Evolutionary conservation across 2,888 invertebrate species (phyloP).

Genomic region (Tillus elongatus): DNA sequence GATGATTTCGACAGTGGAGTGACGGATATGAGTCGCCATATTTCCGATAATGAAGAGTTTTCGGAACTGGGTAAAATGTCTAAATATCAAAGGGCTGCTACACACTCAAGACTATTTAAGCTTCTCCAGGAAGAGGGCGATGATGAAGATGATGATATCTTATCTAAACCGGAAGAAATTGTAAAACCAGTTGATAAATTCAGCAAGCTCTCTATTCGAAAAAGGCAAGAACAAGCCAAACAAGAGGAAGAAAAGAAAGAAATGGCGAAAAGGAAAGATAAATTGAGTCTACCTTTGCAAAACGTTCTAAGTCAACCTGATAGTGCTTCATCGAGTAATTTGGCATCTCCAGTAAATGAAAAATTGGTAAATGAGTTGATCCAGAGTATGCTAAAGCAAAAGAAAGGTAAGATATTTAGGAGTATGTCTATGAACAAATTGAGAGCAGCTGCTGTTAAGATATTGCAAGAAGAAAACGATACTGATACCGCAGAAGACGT

Average conservation of each 20-base stretch:
- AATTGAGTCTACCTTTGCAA: constrained; percentile 45
- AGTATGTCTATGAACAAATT: constrained; percentile 50
- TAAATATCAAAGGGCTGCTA: constrained; percentile 59
- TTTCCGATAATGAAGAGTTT: constrained; percentile 59
- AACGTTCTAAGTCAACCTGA: constrained; percentile 44
- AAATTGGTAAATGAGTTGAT: constrained; percentile 50
- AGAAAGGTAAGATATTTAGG: constrained; percentile 46
- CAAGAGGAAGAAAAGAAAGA: constrained; percentile 41
- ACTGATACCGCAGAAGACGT: constrained; percentile 42
- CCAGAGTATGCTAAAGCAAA: constrained; percentile 48
- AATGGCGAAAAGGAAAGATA: constrained; percentile 43
- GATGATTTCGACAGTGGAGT: constrained; percentile 64
- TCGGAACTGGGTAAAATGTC: constrained; percentile 49
- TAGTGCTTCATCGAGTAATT: constrained; percentile 46
- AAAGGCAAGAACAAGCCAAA: constrained; percentile 20
- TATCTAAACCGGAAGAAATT: constrained; percentile 9
- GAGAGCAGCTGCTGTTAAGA: constrained; percentile 48
- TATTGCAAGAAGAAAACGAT: constrained; percentile 49
- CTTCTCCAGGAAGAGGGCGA: constrained; percentile 54
- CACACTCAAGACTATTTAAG: constrained; percentile 62
- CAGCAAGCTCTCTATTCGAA: constrained; percentile 19
- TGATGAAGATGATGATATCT: constrained; percentile 30
- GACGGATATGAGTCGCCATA: constrained; percentile 58
- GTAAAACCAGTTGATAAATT: constrained; percentile 18
- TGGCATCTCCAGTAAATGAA: constrained; percentile 45